Conservation (phyloP, 1,140 invertebrate species). For the Saccostrea echinata region DNA sequence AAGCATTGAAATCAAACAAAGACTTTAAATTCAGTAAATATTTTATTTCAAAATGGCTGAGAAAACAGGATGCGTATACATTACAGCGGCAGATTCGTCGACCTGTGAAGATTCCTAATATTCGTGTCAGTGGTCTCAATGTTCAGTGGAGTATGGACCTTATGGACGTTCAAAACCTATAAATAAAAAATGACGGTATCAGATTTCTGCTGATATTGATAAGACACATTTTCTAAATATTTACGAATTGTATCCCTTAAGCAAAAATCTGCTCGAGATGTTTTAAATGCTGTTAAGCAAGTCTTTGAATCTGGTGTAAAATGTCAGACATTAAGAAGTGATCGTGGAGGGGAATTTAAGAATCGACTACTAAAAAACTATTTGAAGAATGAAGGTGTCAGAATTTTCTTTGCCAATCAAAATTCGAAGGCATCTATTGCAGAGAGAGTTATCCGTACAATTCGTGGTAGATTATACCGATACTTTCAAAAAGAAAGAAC, state of each 20-base stretch:
- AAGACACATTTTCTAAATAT: conserved; percentile 26
- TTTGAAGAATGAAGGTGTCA: neutral
- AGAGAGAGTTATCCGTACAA: conserved; percentile 45
- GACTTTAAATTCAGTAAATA: neutral
- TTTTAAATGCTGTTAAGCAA: neutral
- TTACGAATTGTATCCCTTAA: neutral
- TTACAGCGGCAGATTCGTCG: conserved; percentile 20
- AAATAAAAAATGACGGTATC: conserved; percentile 34
- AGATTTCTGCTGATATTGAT: conserved; percentile 41
- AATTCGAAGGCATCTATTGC: conserved; percentile 41
- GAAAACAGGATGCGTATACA: conserved; percentile 36
- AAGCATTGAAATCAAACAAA: too few species aligned
- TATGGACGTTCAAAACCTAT: conserved; percentile 16
- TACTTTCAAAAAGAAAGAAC: conserved; percentile 48
- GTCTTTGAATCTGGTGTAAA: conserved; percentile 6
- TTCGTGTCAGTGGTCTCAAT: neutral
- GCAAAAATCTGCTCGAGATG: conserved; percentile 10
- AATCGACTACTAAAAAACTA: neutral
- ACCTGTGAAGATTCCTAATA: neutral
- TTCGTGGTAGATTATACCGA: conserved; percentile 39
- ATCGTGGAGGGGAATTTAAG: conserved; percentile 25
- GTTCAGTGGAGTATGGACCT: conserved; percentile 32
- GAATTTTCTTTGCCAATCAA: neutral
- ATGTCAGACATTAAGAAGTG: conserved; percentile 6
- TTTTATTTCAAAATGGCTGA: conserved; percentile 42